A percentile compares a stretch with the other conserved stretches of the same genome.
Conservation (phyloP, 2,888 invertebrate genomes). For the Tholera decimalis region DNA sequence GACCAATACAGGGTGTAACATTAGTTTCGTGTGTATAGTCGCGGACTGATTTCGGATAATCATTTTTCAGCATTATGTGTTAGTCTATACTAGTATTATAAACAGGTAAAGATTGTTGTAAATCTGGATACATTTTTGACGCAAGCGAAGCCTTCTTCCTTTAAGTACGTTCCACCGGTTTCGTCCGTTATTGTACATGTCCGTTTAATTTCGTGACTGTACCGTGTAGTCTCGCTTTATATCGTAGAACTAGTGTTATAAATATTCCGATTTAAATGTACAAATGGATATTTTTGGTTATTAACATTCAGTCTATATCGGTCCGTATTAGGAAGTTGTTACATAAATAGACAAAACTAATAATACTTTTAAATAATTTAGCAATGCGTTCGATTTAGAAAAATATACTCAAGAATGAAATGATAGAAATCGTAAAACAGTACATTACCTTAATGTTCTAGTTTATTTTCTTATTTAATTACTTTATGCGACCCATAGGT, state of each 20-base stretch:
- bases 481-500: no score
- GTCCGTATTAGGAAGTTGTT: background rate
- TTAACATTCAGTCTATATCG: background rate
- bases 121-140: no score
- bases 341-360: no score
- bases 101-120: no score
- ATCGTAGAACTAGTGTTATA: background rate
- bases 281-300: slow-evolving; percentile 5
- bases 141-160: no score
- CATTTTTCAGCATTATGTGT: background rate
- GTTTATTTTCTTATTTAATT: no score
- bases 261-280: slow-evolving; percentile 25
- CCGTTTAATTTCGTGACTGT: slow-evolving; percentile 2
- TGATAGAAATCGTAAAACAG: background rate
- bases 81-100: no score
- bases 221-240: slow-evolving; percentile 4
- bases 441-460: background rate
- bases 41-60: background rate
- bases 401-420: background rate
- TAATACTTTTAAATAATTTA: background rate
- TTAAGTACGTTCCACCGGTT: background rate
- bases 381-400: background rate
- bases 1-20: slow-evolving; percentile 63
- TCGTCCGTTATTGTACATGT: background rate
- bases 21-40: slow-evolving; percentile 27